Evolutionary conservation across 2,888 invertebrate genomes (phyloP), one percentile per base, ranked within the genome.

Genomic region (Eumerus sabulonum): DNA sequence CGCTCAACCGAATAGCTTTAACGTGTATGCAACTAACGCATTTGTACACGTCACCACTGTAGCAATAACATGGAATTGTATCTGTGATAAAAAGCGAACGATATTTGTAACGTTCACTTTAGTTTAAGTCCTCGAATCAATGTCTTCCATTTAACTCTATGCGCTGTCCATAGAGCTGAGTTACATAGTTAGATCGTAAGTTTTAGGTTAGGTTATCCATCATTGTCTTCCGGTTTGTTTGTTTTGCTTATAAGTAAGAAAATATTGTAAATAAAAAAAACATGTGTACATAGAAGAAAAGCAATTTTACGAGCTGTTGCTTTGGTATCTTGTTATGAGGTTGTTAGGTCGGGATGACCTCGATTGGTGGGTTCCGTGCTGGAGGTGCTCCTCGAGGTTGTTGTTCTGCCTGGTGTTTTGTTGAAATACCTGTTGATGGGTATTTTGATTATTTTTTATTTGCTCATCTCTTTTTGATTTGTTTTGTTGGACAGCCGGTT

Each of bases 161-260:
- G 64, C 14, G 18, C 11, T 36, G 36, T 14, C 42, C 59, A 66
- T 48, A 11, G n/a, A 45, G 51, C 51, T 44, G 14, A 53, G 17
- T 1, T 57, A 51, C 19, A 9, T 63, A 53, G n/a, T n/a, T n/a
- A n/a, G 38, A 4, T 48, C 35, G 44, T 68, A 68, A 62, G 60
- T 7, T 14, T 54, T 68, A 63, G n/a, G 36, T 36, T 36, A 36
- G 11, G 40, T 40, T n/a, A n/a, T 40, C 45, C 42, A 79, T 79
- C 64, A 74, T 79, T 79, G 79, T 79, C 79, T 79, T 79, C 79
- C 79, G 79, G 79, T 79, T 79, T 79, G 79, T 79, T 79, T 79
- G 79, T 79, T 79, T 79, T 74, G 79, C 79, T 79, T 79, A 50
- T 57, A 63, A 4, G 27, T 27, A 27, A 27, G 27, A 59, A 50